A percentile compares a stretch with the other conserved stretches of the same genome.
Evolutionary conservation across 2,797 vertebrate genomes (phyloP).

Genomic region (Ataeniobius toweri): DNA sequence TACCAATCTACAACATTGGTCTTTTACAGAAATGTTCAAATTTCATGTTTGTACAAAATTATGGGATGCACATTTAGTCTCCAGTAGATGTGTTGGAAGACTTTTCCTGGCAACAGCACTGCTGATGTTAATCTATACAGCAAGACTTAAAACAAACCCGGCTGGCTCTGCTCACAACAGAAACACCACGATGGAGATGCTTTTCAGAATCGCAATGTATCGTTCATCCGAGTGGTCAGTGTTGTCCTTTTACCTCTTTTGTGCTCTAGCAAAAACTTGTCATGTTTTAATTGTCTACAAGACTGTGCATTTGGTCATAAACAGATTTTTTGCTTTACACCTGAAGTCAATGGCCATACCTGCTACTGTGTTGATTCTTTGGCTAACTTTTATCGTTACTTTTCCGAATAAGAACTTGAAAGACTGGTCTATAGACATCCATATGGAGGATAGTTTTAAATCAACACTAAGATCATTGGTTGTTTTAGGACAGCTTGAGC

Average conservation of each 20-base stretch:
- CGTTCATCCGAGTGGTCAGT: constrained; percentile 27
- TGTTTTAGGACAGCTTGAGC: constrained; percentile 24
- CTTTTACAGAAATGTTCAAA: constrained; percentile 4
- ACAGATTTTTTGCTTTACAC: constrained; percentile 28
- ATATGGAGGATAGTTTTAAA: constrained; percentile 8
- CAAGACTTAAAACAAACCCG: constrained; percentile 27
- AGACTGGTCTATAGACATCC: constrained; percentile 22
- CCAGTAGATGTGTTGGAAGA: constrained; percentile 30
- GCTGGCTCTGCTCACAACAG: neutral
- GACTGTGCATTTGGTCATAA: constrained; percentile 36
- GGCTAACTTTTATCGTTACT: constrained; percentile 32
- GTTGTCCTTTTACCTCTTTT: constrained; percentile 35
- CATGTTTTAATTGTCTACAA: constrained; percentile 44
- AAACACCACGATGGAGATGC: constrained; percentile 13
- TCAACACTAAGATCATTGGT: constrained; percentile 20
- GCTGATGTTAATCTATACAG: constrained; percentile 44
- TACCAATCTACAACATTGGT: neutral
- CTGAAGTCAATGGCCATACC: constrained; percentile 28
- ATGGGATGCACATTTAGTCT: neutral
- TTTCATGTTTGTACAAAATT: constrained; percentile 5
- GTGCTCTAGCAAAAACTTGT: constrained; percentile 40
- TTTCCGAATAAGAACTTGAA: constrained; percentile 35
- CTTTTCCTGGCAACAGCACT: constrained; percentile 40
- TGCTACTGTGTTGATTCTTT: constrained; percentile 43
- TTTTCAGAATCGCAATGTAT: constrained; percentile 28